A percentile compares a stretch with the other conserved stretches of the same genome.
phyloP scores from a whole-genome alignment of 1,140 invertebrate species.

The Aporrectodea caliginosa region DNA sequence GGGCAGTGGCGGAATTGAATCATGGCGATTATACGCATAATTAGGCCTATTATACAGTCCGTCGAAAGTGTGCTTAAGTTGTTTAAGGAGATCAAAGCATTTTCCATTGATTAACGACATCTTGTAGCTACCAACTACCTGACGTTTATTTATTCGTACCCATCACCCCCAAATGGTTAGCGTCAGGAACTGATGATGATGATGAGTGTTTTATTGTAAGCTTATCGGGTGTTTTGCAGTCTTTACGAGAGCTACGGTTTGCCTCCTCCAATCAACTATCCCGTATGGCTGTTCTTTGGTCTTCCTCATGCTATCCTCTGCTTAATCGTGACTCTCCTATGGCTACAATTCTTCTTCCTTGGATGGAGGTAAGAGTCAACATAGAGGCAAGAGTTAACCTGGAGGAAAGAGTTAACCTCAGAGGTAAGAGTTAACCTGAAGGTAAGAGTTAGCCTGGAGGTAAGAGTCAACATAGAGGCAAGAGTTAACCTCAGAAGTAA shows the following conservation, averaged over 20 bases:
- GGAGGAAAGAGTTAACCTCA: too few species aligned
- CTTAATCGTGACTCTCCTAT: constrained; percentile 38
- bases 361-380: constrained; percentile 37
- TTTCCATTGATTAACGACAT: too few species aligned
- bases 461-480: too few species aligned
- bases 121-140: neutral
- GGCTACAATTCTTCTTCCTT: constrained; percentile 36
- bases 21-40: too few species aligned
- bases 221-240: too few species aligned
- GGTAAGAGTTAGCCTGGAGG: neutral
- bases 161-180: too few species aligned
- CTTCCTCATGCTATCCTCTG: constrained; percentile 41
- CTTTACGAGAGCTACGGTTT: constrained; percentile 18
- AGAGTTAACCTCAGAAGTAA: neutral
- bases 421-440: neutral
- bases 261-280: constrained; percentile 18
- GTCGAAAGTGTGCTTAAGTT: too few species aligned
- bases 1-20: too few species aligned
- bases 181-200: too few species aligned
- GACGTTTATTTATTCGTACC: too few species aligned
- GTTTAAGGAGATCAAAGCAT: neutral
- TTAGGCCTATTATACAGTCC: too few species aligned
- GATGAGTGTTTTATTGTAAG: neutral
- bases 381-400: neutral
- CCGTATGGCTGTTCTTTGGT: constrained; percentile 44